Percentiles rank a stretch among this genome's conserved stretches.
Evolutionary conservation across 1,140 invertebrate species (phyloP).

Genomic region (Rhopalosiphum maidis): DNA sequence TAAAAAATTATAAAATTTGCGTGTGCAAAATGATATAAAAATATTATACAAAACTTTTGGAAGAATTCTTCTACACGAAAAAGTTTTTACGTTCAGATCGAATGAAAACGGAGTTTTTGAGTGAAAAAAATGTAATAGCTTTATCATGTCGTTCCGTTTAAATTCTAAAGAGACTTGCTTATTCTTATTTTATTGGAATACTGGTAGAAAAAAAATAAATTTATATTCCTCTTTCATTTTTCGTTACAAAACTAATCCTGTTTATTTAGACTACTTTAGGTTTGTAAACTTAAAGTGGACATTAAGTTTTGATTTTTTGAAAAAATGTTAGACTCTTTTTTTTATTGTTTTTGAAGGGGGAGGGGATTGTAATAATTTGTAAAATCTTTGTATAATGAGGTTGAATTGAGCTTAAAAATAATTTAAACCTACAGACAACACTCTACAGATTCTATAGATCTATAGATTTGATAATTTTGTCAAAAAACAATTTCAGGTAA

Average conservation of each 20-base stretch:
- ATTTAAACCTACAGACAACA: background rate
- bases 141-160: background rate
- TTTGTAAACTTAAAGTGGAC: background rate
- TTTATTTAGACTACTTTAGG: background rate
- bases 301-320: background rate
- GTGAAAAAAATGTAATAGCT: background rate
- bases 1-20: background rate
- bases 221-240: background rate
- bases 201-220: background rate
- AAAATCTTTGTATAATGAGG: background rate
- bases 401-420: background rate
- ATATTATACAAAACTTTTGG: background rate
- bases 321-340: background rate
- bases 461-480: background rate
- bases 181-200: background rate
- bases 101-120: background rate
- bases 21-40: background rate
- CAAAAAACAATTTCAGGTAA: background rate
- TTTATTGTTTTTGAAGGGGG: background rate
- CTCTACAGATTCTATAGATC: too few relatives aligned
- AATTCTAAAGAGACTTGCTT: background rate
- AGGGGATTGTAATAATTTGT: background rate
- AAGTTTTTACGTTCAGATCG: background rate
- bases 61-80: background rate
- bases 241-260: background rate